Conservation (phyloP, 2,113 vertebrate genomes). For the Isurus oxyrinchus region DNA sequence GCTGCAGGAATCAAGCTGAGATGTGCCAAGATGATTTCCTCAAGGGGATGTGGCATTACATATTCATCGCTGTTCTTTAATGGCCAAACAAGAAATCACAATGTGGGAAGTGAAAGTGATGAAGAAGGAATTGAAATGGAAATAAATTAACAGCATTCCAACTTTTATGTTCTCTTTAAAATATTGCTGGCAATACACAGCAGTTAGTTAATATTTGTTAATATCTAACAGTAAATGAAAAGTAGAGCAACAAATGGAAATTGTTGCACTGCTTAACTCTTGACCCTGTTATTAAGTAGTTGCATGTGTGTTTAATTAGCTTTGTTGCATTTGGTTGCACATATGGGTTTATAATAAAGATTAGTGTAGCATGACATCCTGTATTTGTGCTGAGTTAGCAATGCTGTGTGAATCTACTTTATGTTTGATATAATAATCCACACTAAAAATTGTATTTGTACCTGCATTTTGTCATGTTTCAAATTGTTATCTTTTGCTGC, state of each 20-base stretch:
- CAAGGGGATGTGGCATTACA: background rate
- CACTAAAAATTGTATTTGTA: background rate
- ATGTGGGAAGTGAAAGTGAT: slow-evolving; percentile 14
- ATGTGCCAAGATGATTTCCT: background rate
- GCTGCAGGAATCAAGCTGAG: background rate
- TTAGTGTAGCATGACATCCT: slow-evolving; percentile 37
- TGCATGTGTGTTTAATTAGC: slow-evolving; percentile 37
- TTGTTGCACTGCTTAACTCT: slow-evolving; percentile 37
- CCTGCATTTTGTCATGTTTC: slow-evolving; percentile 18
- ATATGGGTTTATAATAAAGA: slow-evolving; percentile 36
- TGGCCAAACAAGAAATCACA: background rate
- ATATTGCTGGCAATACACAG: background rate
- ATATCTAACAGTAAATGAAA: slow-evolving; percentile 25
- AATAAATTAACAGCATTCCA: slow-evolving; percentile 27
- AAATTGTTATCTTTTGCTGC: slow-evolving; percentile 5
- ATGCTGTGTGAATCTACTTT: background rate
- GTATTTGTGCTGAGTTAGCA: slow-evolving; percentile 27
- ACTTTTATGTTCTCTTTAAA: slow-evolving; percentile 22
- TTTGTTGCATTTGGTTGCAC: slow-evolving; percentile 36
- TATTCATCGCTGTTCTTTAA: background rate
- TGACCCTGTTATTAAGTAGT: slow-evolving; percentile 30
- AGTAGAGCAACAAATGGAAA: slow-evolving; percentile 33
- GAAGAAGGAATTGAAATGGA: slow-evolving; percentile 21
- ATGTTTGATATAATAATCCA: background rate
- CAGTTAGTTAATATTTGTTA: slow-evolving; percentile 35